Base-by-base conservation (phyloP, 2,888 invertebrate species). In the Odontothrips loti region DNA sequence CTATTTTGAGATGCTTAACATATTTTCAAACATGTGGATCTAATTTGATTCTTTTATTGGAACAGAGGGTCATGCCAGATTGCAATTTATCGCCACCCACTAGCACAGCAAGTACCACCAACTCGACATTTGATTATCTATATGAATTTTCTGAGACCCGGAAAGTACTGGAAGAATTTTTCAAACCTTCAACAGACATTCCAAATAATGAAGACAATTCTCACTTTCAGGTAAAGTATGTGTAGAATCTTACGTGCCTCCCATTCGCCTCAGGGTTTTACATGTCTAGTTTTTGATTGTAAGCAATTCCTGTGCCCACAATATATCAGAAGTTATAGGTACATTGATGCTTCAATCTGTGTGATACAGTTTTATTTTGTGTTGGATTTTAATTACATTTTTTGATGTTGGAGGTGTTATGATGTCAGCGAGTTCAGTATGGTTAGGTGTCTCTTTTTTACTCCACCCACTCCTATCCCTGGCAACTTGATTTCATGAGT, bases 91-190 rank as follows among this genome's bases (percentile, higher is more conserved):
- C 68, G 12, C 68, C 68, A 27, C 89, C 89, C 81, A 87, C 87
- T 20, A 87, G 89, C 1, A 89, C 90, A 15, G 88, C 89, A 17
- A 88, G 88, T 86, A 88, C 81, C 87, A 89, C 63, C 86, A 89
- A 90, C 82, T 90, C 93, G 81, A 94, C 95, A 58, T 95, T 95
- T 87, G 95, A 96, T 89, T 96, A 96, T 88, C 88, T 96, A 83
- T 96, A 96, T 87, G 96, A 96, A 88, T 96, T 96, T 88, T 96
- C 96, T 0, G 96, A 96, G 88, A 96, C 96, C 43, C 90, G 96
- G 84, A 96, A 96, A 89, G 96, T 96, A 79, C 89, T 96, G 79
- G 96, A 96, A 86, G 96, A 96, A 88, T 96, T 96, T 89, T 96
- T 96, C 89, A 93, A 94, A 80, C 92, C 92, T 47, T 84, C 68